Evolutionary conservation across 1,140 invertebrate species (phyloP), one percentile per base, ranked within the genome.

Genomic region (Luehdorfia chinensis): DNA sequence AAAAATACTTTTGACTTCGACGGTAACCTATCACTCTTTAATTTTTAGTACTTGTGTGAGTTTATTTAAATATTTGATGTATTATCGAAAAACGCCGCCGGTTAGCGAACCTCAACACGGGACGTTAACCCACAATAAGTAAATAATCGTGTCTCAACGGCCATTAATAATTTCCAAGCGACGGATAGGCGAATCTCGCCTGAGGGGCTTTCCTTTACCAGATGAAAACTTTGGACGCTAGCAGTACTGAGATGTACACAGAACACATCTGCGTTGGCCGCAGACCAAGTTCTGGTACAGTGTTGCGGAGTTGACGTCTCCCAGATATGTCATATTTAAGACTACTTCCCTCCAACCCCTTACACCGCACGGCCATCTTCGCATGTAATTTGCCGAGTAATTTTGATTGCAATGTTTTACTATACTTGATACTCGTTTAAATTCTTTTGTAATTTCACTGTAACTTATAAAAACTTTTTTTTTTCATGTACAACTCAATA

Each of bases 281-380:
- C 70, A 73, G 74, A 74, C 60, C 66, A 80, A 77, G 67, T 80
- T 77, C 63, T 69, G 59, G 60, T 55, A 60, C 60, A 68, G 62
- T 28, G 25, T 68, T 74, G 70, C 70, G 72, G 66, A 59, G 61
- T 47, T 70, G 69, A 73, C 64, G 66, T 49, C 64, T 63, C 62
- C 59, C 66, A 77, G 69, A 80, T 80, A 72, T 71, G 74, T 80
- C 74, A 75, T 80, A 76, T 76, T 73, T 59, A 63, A 70, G 54
- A 44, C 50, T 49, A 44, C 23, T 36, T 41, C 51, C 45, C 30
- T 33, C 12, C 48, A 13, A 27, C 32, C 50, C 34, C 49, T 47
- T 32, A 34, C 39, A 43, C 32, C 21, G 43, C 50, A 44, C 55
- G 61, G 68, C 72, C 68, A 68, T 72, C 59, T 69, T 64, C 55